These are phyloP conservation scores for Polymixis flavicincta DNA, from an alignment of 2,888 invertebrate species.

Conservation along the genomic window DNA sequence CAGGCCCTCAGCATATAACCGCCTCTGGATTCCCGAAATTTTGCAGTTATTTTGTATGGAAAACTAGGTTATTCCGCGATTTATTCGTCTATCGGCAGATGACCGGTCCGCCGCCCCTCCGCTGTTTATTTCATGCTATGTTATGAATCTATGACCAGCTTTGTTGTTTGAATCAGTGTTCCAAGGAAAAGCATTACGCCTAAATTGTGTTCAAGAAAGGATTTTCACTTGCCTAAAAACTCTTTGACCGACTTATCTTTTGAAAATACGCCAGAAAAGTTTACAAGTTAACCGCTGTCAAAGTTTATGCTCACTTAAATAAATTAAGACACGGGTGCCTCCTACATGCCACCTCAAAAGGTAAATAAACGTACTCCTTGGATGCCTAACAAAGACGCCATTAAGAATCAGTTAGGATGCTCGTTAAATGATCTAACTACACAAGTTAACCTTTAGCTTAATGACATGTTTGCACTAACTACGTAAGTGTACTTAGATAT, in stretches of 20 bases:
- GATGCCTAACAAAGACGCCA: slow-evolving; percentile 49
- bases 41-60: slow-evolving; percentile 90
- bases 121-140: slow-evolving; percentile 49
- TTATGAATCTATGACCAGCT: slow-evolving; percentile 15
- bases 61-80: slow-evolving; percentile 90
- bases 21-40: slow-evolving; percentile 87
- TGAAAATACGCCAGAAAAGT: slow-evolving; percentile 29
- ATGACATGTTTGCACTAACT: slow-evolving; percentile 62
- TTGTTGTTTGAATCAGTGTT: slow-evolving; percentile 24
- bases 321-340: slow-evolving; percentile 21
- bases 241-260: slow-evolving; percentile 28
- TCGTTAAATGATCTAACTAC: slow-evolving; percentile 56
- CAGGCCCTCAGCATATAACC: slow-evolving; percentile 82
- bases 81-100: slow-evolving; percentile 78
- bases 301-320: slow-evolving; percentile 36
- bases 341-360: slow-evolving; percentile 27
- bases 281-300: slow-evolving; percentile 17
- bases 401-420: slow-evolving; percentile 59
- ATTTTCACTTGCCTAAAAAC: slow-evolving; percentile 14
- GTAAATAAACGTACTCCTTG: slow-evolving; percentile 36
- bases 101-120: slow-evolving; percentile 51
- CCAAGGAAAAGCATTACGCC: slow-evolving; percentile 3
- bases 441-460: slow-evolving; percentile 63
- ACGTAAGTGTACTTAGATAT: slow-evolving; percentile 52
- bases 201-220: slow-evolving; percentile 15